Base-by-base conservation (phyloP, 2,888 invertebrate species). In the Arge pagana region DNA sequence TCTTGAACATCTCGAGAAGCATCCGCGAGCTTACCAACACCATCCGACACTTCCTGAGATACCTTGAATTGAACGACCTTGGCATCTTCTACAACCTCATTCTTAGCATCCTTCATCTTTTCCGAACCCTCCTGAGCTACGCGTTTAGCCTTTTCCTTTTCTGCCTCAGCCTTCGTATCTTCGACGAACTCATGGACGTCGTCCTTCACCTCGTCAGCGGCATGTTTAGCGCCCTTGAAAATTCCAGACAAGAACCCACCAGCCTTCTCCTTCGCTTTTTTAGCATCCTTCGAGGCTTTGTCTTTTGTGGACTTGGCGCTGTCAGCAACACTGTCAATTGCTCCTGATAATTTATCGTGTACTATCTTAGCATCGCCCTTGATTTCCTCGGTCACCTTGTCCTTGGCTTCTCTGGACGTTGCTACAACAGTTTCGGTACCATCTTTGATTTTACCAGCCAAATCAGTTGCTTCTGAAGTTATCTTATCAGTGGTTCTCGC, bases 21-120 rank as follows among this genome's bases (percentile, higher is more conserved):
- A 5, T 39, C 49, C 19, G 43, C 10, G 33, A 43, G 31, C 19
- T 42, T 42, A 10, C 31, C 11, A 30, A 30, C 28, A 30, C 31
- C 42, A 6, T 30, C 30, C n/a, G 28, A 15, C 18, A 42, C 31
- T n/a, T 42, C 42, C 11, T 42, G 42, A n/a, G 51, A 41, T 16
- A 50, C 13, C 26, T 52, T 40, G 7, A 40, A 60, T 54, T 77
- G 78, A 1, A 78, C 78, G 4, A 79, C 76, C 6, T 77, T 61
- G 70, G 80, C 79, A 60, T 79, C 80, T 61, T 78, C 81, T 67
- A 80, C 80, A 42, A 79, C 42, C 23, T 42, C 37, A 35, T 51
- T 53, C 39, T 39, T 51, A 15, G 21, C 37, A 33, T 80, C 81
- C 53, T 75, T 70, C 7, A 81, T 79, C 41, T 79, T 74, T 66